phyloP scores from a whole-genome alignment of 2,113 vertebrate species.

The Sprattus sprattus region DNA sequence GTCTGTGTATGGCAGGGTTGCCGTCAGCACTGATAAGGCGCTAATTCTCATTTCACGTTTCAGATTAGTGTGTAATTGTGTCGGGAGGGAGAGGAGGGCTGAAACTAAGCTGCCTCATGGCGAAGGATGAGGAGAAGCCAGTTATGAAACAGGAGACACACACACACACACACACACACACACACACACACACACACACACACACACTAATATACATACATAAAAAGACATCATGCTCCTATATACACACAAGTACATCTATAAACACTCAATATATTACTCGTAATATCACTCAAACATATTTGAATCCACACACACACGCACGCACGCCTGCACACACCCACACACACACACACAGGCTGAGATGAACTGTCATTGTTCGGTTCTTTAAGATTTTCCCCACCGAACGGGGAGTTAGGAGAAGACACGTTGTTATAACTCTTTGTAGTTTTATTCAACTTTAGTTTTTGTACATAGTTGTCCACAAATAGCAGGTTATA shows the following conservation, averaged over 20 bases:
- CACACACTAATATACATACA: not conserved
- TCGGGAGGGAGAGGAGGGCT: constrained; percentile 63
- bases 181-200: not conserved
- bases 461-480: too few relatives aligned
- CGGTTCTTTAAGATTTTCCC: too few relatives aligned
- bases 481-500: too few relatives aligned
- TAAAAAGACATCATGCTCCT: too few relatives aligned
- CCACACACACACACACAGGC: not conserved
- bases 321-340: not conserved
- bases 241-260: too few relatives aligned
- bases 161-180: not conserved
- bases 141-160: not conserved
- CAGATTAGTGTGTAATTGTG: constrained; percentile 76
- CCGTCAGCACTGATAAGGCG: constrained; percentile 61
- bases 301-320: too few relatives aligned
- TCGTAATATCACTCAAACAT: too few relatives aligned
- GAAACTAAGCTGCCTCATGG: constrained; percentile 45
- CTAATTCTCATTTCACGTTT: constrained; percentile 67
- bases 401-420: too few relatives aligned
- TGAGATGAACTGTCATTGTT: too few relatives aligned
- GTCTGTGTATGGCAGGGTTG: constrained; percentile 60
- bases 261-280: too few relatives aligned
- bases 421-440: too few relatives aligned
- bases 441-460: too few relatives aligned
- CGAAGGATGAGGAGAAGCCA: constrained; percentile 42